A percentile compares a stretch with the other conserved stretches of the same genome.
Conservation (phyloP, 2,113 vertebrate species). For the Pelusios castaneus region DNA sequence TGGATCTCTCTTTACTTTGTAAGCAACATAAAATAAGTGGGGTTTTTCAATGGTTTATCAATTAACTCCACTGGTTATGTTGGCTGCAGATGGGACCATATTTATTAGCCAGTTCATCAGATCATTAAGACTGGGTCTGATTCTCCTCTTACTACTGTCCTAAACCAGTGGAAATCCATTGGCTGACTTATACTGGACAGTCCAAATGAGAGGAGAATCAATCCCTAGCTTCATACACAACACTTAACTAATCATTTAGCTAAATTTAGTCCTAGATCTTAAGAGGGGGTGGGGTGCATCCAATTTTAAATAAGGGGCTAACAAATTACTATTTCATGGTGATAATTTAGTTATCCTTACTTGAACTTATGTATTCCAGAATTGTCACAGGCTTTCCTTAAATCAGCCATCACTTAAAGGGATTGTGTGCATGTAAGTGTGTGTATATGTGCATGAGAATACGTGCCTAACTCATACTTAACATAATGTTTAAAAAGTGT, state of each 20-base stretch:
- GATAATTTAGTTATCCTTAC: neutral
- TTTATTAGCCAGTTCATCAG: neutral
- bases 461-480: neutral
- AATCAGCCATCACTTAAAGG: neutral
- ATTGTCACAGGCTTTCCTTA: neutral
- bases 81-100: neutral
- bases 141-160: neutral
- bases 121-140: neutral
- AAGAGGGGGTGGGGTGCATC: neutral
- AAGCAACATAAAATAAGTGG: neutral
- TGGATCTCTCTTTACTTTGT: neutral
- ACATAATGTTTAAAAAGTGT: constrained; percentile 6
- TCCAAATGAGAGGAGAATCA: neutral
- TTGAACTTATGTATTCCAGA: neutral
- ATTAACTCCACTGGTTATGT: neutral
- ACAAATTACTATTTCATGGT: neutral
- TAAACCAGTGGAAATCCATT: neutral
- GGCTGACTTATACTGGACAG: neutral
- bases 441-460: neutral
- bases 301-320: neutral
- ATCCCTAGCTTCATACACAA: neutral
- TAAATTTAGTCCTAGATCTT: neutral
- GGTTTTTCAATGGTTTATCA: neutral
- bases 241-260: neutral
- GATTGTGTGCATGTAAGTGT: neutral